These are phyloP conservation scores for Ochotona princeps DNA, from an alignment of 2,113 vertebrate genomes.

Conservation along the genomic window DNA sequence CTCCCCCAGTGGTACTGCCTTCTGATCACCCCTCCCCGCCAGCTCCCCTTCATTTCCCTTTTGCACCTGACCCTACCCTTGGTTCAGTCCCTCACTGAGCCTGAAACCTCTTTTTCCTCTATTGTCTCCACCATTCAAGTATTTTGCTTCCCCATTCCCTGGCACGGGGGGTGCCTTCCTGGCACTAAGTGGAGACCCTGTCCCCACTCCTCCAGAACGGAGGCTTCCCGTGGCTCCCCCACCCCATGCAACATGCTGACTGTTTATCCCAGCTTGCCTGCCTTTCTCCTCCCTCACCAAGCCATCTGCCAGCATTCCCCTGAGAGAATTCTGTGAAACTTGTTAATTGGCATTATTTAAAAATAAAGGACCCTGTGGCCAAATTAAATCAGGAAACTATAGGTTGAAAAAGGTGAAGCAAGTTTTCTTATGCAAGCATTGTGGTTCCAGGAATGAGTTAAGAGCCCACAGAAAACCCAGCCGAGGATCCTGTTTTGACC, in stretches of 20 bases:
- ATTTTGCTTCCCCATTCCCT: too few relatives aligned
- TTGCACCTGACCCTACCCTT: too few relatives aligned
- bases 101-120: neutral
- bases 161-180: neutral
- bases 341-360: slow-evolving; percentile 24
- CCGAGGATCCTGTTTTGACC: neutral
- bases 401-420: neutral
- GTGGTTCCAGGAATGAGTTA: neutral
- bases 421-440: neutral
- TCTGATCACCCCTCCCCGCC: too few relatives aligned
- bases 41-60: too few relatives aligned
- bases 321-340: neutral
- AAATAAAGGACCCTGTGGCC: slow-evolving; percentile 8
- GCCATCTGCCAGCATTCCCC: neutral
- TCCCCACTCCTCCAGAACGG: too few relatives aligned
- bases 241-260: neutral
- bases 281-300: neutral
- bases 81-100: neutral
- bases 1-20: neutral
- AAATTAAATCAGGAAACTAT: neutral
- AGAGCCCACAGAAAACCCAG: neutral
- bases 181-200: neutral
- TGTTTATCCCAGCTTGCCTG: neutral
- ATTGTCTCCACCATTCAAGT: neutral
- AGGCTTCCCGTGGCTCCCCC: neutral